These are phyloP conservation scores for Pecten maximus DNA, from an alignment of 2,888 invertebrate species.

Conservation along the genomic window DNA sequence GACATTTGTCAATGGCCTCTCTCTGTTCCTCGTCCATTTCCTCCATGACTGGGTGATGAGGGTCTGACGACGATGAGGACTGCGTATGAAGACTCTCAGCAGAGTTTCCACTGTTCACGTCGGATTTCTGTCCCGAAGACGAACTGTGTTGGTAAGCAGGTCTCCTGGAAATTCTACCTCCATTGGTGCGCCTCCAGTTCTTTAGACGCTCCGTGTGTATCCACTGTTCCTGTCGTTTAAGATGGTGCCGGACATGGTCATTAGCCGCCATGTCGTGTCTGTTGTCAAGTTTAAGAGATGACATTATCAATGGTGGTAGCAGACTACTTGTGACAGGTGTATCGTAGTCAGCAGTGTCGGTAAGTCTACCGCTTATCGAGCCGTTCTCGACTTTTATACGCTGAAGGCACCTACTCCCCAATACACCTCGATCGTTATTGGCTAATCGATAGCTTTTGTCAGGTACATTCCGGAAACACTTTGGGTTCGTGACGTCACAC, in stretches of 20 bases:
- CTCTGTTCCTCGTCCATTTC: conserved; percentile 48
- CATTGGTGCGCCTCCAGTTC: conserved; percentile 59
- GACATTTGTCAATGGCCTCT: conserved; percentile 66
- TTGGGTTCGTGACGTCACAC: not conserved
- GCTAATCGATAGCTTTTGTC: conserved; percentile 11
- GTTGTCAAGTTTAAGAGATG: conserved; percentile 52
- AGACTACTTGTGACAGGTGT: not conserved
- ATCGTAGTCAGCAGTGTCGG: not conserved
- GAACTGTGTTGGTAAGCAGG: conserved; percentile 47
- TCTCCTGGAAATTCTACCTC: conserved; percentile 44
- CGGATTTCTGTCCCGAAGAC: conserved; percentile 64
- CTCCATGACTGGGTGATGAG: conserved; percentile 37
- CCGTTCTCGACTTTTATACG: conserved; percentile 10
- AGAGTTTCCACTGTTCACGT: conserved; percentile 58
- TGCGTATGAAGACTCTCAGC: conserved; percentile 51
- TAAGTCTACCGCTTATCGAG: conserved; percentile 14
- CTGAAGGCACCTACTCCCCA: not conserved
- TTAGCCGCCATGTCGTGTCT: conserved; percentile 49
- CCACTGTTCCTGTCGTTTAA: conserved; percentile 60
- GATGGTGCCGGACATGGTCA: conserved; percentile 51
- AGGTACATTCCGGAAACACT: conserved; percentile 28
- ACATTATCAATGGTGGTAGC: conserved; percentile 42
- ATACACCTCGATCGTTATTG: not conserved
- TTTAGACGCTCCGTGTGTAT: conserved; percentile 64
- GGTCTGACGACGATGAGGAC: conserved; percentile 41